phyloP scores from a whole-genome alignment of 2,113 vertebrate genomes.

The Psophia crepitans region DNA sequence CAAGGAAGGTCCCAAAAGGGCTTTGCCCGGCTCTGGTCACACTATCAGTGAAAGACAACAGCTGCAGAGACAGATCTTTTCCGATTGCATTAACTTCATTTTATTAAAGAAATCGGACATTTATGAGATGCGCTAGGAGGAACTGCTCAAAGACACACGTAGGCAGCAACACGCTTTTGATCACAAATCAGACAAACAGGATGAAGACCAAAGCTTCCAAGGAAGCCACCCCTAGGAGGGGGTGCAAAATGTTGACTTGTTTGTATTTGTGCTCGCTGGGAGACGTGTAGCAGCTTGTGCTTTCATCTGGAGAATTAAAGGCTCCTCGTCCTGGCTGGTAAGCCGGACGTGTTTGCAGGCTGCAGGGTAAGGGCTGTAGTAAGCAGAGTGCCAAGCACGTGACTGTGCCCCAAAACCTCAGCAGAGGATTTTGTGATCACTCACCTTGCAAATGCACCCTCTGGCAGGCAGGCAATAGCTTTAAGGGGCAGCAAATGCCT shows the following conservation, averaged over 20 bases:
- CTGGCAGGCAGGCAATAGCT: not conserved
- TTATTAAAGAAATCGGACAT: not conserved
- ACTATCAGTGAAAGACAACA: accelerated
- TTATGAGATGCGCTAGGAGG: not conserved
- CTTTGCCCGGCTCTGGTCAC: not conserved
- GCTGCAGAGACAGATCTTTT: not conserved
- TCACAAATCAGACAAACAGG: not conserved
- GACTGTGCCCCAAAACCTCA: not conserved
- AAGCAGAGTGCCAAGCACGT: not conserved
- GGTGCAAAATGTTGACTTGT: not conserved
- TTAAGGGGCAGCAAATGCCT: slow-evolving; percentile 5
- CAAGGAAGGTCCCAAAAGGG: not conserved
- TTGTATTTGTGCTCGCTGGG: not conserved
- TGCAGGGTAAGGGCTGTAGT: not conserved
- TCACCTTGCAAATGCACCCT: not conserved
- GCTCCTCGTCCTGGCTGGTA: not conserved
- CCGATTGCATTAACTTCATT: not conserved
- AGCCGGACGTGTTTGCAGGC: not conserved
- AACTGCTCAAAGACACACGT: slow-evolving; percentile 6
- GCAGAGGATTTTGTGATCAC: not conserved
- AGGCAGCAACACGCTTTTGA: slow-evolving; percentile 30
- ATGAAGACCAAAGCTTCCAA: slow-evolving; percentile 34
- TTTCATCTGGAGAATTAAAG: slow-evolving; percentile 40
- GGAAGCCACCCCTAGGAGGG: slow-evolving; percentile 7
- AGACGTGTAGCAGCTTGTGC: not conserved